phyloP scores from a whole-genome alignment of 2,113 vertebrate genomes.

The Marcusenius ussheri region DNA sequence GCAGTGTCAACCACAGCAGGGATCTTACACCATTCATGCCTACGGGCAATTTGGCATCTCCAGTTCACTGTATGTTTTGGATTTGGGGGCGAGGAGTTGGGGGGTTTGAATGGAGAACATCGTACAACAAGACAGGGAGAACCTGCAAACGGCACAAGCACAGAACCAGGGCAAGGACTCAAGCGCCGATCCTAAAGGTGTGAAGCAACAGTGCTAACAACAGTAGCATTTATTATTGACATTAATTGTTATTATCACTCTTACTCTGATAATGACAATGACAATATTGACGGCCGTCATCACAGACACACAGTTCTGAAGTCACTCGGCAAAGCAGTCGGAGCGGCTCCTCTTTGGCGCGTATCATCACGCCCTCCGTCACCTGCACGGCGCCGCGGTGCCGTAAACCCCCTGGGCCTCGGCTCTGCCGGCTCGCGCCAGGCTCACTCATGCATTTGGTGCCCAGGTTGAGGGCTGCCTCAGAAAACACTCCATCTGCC shows the following conservation, averaged over 20 bases:
- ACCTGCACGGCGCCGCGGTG: no score
- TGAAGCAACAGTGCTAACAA: not conserved
- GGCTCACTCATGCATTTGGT: not conserved
- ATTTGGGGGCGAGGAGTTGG: no score
- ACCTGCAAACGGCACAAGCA: not conserved
- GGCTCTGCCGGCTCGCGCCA: rapidly evolving
- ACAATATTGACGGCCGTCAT: not conserved
- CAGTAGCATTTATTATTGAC: not conserved
- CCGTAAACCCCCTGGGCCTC: not conserved
- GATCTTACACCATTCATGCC: not conserved
- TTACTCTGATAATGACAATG: not conserved
- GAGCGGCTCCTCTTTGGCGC: not conserved
- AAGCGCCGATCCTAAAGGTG: not conserved
- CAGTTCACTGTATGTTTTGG: not conserved
- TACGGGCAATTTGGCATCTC: not conserved
- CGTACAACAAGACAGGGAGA: no score
- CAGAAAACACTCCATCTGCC: not conserved
- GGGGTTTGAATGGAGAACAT: not conserved
- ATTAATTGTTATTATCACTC: not conserved
- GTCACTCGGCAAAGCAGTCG: not conserved
- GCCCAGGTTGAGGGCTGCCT: not conserved
- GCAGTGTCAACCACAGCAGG: not conserved
- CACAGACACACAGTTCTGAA: not conserved
- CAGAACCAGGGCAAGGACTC: not conserved
- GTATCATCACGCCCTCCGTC: not conserved